These are phyloP conservation scores for Panurus biarmicus DNA, from an alignment of 2,113 vertebrate genomes.

Conservation along the genomic window DNA sequence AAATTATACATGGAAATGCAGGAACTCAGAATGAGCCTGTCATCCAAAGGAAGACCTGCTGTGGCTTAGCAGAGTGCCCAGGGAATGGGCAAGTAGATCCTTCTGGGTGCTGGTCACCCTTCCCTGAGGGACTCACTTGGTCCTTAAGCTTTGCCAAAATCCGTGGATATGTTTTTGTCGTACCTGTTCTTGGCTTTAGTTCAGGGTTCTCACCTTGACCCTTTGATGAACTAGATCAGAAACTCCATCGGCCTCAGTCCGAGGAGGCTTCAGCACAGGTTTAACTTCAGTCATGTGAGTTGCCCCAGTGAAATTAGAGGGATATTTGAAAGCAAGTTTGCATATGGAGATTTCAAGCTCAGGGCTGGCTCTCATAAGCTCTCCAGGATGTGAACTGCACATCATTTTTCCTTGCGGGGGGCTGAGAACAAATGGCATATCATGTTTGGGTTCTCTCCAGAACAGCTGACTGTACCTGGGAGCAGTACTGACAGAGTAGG, in stretches of 20 bases:
- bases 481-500: not conserved
- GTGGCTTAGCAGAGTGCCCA: not conserved
- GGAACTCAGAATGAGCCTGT: not conserved
- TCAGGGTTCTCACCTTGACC: conserved; percentile 5
- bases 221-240: not conserved
- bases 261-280: not conserved
- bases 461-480: not conserved
- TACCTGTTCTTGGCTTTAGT: not conserved
- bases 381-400: not conserved
- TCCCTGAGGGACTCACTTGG: not conserved
- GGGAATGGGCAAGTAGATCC: not conserved
- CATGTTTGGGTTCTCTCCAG: not conserved
- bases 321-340: not conserved
- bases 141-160: not conserved
- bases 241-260: not conserved
- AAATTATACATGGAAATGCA: not conserved
- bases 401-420: not conserved
- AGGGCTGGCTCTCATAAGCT: not conserved
- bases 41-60: not conserved
- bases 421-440: not conserved
- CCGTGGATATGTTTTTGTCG: not conserved
- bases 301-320: not conserved
- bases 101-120: not conserved
- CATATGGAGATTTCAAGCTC: not conserved
- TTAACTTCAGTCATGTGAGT: not conserved